Percentiles rank a stretch among this genome's conserved stretches.
Conservation (phyloP, 2,113 vertebrate genomes). For the Microcebus murinus region DNA sequence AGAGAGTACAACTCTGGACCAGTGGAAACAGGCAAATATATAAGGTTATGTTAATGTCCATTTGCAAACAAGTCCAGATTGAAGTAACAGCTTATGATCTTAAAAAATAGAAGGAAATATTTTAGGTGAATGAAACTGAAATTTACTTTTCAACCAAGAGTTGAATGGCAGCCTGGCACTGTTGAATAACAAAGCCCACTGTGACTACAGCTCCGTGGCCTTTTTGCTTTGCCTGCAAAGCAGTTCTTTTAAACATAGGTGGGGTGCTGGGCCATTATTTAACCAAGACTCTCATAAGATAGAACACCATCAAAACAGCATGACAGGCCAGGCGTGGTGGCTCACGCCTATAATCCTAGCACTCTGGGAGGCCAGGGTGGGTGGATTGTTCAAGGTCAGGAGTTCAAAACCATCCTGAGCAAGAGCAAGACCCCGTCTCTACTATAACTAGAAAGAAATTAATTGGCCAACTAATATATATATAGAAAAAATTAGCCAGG, state of each 20-base stretch:
- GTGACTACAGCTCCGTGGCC: background rate
- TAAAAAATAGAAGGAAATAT: background rate
- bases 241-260: conserved; percentile 21
- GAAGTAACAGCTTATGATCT: background rate
- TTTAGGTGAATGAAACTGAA: conserved; percentile 1
- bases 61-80: background rate
- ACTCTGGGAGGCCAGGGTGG: too few relatives aligned
- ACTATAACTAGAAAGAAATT: too few relatives aligned
- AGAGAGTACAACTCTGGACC: background rate
- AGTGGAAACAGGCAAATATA: background rate
- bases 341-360: too few relatives aligned
- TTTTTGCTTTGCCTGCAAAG: background rate
- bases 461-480: too few relatives aligned
- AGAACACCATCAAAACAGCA: background rate
- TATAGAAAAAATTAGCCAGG: too few relatives aligned
- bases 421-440: too few relatives aligned
- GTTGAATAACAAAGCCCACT: background rate
- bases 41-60: background rate
- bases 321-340: background rate
- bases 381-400: too few relatives aligned
- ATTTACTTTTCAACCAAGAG: background rate
- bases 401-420: too few relatives aligned
- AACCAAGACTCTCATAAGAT: background rate
- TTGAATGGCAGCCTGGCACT: background rate
- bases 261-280: background rate